Percentiles rank a stretch among this genome's conserved stretches.
Evolutionary conservation across 2,888 invertebrate species (phyloP).

Genomic region (Agrochola lychnidis): DNA sequence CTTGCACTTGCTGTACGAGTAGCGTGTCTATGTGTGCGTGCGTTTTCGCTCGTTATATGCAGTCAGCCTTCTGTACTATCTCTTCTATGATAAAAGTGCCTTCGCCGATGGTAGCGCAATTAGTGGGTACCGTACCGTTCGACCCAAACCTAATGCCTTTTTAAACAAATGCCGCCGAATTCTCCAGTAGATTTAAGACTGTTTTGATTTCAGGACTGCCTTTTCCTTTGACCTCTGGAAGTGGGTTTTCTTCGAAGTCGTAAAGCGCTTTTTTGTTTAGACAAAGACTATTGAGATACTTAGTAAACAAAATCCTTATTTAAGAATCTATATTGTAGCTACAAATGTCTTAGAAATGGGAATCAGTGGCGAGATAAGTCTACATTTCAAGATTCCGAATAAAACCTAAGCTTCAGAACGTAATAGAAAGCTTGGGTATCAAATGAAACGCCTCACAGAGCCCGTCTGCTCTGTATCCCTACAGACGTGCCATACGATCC

Average conservation of each 20-base stretch:
- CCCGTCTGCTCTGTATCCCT: background rate
- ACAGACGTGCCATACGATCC: conserved; percentile 9
- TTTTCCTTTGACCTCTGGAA: conserved; percentile 34
- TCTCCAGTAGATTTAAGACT: conserved; percentile 51
- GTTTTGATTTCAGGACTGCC: conserved; percentile 45
- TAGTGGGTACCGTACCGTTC: conserved; percentile 52
- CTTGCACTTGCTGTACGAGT: background rate
- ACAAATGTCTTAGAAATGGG: background rate
- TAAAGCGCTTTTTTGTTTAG: conserved; percentile 25
- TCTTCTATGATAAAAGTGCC: conserved; percentile 32
- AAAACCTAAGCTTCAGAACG: conserved; percentile 1
- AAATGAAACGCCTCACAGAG: conserved; percentile 14
- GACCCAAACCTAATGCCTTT: conserved; percentile 50
- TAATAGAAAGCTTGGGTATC: conserved; percentile 15
- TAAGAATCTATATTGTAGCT: background rate
- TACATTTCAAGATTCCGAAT: conserved; percentile 4
- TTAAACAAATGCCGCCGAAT: conserved; percentile 54
- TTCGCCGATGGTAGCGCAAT: conserved; percentile 56
- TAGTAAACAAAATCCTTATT: conserved; percentile 1
- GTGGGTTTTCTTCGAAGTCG: conserved; percentile 5
- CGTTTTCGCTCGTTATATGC: background rate
- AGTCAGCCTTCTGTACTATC: conserved; percentile 16
- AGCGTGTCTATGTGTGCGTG: background rate
- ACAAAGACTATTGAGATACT: background rate
- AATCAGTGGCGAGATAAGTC: conserved; percentile 9